phyloP scores from a whole-genome alignment of 2,797 vertebrate genomes.

The Amblyopsis hoosieri region DNA sequence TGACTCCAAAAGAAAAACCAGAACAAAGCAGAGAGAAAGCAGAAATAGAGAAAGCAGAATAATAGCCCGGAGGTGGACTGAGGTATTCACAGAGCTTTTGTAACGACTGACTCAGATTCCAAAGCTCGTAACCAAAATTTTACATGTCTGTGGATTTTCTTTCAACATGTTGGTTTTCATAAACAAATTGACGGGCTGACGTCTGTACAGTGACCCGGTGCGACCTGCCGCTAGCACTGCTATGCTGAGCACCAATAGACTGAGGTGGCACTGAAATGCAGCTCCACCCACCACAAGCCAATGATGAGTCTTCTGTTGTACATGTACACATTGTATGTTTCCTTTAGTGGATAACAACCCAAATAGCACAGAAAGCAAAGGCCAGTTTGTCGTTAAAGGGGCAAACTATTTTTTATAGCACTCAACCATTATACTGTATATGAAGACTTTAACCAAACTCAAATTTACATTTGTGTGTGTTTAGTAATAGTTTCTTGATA shows the following conservation, averaged over 20 bases:
- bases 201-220: slow-evolving; percentile 71
- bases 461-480: slow-evolving; percentile 79
- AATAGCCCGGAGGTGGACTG: slow-evolving; percentile 87
- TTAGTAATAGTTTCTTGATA: slow-evolving; percentile 81
- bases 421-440: slow-evolving; percentile 80
- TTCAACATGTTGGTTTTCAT: slow-evolving; percentile 93
- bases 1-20: slow-evolving; percentile 79
- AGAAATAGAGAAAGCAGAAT: slow-evolving; percentile 73
- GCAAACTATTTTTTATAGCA: slow-evolving; percentile 80
- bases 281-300: slow-evolving; percentile 72
- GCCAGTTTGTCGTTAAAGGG: slow-evolving; percentile 82
- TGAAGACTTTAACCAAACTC: slow-evolving; percentile 81
- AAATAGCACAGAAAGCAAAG: slow-evolving; percentile 93
- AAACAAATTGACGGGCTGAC: slow-evolving; percentile 78
- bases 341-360: slow-evolving; percentile 76
- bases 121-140: slow-evolving; percentile 99
- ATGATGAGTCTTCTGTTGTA: slow-evolving; percentile 79
- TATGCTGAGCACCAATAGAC: slow-evolving; percentile 64
- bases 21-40: slow-evolving; percentile 80
- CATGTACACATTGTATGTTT: slow-evolving; percentile 73
- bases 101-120: slow-evolving; percentile 99
- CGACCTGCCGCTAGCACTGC: slow-evolving; percentile 58
- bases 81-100: slow-evolving; percentile 90
- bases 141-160: slow-evolving; percentile 93
- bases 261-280: slow-evolving; percentile 61